Conservation (phyloP, 2,113 vertebrate genomes). For the Nothocercus nigrocapillus region DNA sequence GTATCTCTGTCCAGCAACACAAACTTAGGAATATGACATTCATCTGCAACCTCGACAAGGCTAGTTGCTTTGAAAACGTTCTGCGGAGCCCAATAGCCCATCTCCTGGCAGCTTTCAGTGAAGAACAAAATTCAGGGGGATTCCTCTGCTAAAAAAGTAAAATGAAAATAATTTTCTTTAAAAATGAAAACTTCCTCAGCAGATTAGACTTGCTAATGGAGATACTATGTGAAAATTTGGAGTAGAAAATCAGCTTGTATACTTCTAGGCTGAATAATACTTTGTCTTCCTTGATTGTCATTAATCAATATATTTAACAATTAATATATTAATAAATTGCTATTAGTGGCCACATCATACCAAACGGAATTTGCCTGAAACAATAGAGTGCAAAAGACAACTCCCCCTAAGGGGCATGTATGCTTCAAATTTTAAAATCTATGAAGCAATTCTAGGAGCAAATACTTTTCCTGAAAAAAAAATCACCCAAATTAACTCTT, state of each 20-base stretch:
- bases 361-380: neutral
- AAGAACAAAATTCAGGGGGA: neutral
- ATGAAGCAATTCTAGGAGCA: neutral
- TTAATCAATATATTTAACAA: neutral
- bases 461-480: neutral
- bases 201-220: neutral
- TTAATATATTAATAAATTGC: neutral
- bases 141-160: neutral
- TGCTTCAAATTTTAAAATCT: neutral
- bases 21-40: neutral
- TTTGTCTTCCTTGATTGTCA: too few species aligned
- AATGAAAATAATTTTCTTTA: too few species aligned
- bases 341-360: neutral
- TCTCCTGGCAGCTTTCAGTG: neutral
- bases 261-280: neutral
- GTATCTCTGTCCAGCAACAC: neutral
- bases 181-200: neutral
- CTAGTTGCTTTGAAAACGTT: neutral
- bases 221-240: neutral
- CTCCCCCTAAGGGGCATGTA: rapidly evolving
- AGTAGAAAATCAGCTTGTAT: neutral
- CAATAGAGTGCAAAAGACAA: neutral
- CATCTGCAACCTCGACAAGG: neutral
- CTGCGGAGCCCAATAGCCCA: neutral
- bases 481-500: neutral